Base-by-base conservation (phyloP, 2,888 invertebrate species). In the Strigamia transsilvanica region DNA sequence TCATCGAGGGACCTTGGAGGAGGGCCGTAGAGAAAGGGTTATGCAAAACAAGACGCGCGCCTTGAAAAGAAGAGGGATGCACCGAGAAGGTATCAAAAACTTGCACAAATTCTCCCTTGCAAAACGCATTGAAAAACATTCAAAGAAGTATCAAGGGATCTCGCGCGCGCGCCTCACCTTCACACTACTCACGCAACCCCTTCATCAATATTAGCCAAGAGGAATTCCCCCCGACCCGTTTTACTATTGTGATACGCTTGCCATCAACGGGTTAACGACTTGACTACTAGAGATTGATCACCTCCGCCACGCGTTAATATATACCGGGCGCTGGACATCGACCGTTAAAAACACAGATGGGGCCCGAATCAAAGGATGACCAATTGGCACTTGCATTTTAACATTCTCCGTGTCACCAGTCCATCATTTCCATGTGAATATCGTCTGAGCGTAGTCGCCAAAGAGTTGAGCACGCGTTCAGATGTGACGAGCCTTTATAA, bases 21-120 rank as follows among this genome's bases (percentile, higher is more conserved):
- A 73, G 73, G 73, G 73, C 73, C 73, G 73, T 73, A 32, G 73
- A 73, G 73, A 73, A 73, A 73, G 73, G 73, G 73, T 73, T 73
- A 73, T 73, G 73, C 73, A 73, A 73, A 73, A 73, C 73, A 73
- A 73, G 73, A 73, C 73, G 73, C 73, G 15, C 73, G 73, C 73
- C 73, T 73, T 73, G 73, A 73, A 73, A 73, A 73, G 73, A 73
- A 73, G 32, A 73, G 32, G 32, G 56, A 56, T 56, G 56, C 56
- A 56, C 56, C 56, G 56, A 27, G 32, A 27, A 32, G 32, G 73
- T 73, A 73, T 73, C 32, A 32, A 32, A 73, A 73, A 73, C 27
- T 61, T 18, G 61, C n/a, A 18, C 56, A 18, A 56, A 56, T 56
- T 56, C 56, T 56, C 56, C 56, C 56, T 56, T 18, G 18, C n/a